phyloP scores from a whole-genome alignment of 2,113 vertebrate genomes.

The Alexandromys fortis region DNA sequence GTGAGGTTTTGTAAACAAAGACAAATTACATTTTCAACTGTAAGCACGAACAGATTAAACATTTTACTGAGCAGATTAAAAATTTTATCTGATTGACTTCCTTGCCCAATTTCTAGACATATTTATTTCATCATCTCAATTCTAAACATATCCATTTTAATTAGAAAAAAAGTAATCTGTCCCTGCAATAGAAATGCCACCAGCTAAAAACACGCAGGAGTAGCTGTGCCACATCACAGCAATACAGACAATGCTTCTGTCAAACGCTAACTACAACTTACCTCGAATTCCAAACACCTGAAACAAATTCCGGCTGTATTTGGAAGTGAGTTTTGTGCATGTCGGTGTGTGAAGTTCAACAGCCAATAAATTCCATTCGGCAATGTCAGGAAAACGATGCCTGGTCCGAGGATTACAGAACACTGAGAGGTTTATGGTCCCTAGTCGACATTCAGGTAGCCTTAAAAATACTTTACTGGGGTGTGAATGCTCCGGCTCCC shows the following conservation, averaged over 20 bases:
- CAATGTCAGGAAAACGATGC: conserved; percentile 62
- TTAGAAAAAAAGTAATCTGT: conserved; percentile 51
- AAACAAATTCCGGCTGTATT: conserved; percentile 76
- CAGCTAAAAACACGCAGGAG: neutral
- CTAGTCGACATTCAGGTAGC: conserved; percentile 72
- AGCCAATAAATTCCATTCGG: conserved; percentile 75
- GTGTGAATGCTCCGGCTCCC: conserved; percentile 68
- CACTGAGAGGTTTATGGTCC: conserved; percentile 68
- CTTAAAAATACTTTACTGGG: conserved; percentile 82
- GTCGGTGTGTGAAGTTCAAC: conserved; percentile 59
- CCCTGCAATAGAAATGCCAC: neutral
- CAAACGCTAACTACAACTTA: conserved; percentile 81
- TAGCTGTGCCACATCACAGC: neutral
- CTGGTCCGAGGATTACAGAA: conserved; percentile 57
- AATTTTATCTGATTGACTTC: neutral
- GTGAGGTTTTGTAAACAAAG: conserved; percentile 35
- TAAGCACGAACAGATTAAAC: neutral
- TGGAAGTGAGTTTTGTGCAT: conserved; percentile 44
- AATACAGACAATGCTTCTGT: neutral
- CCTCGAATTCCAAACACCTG: conserved; percentile 80
- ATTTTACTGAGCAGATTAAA: too few species aligned
- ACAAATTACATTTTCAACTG: conserved; percentile 25
- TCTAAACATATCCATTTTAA: conserved; percentile 35
- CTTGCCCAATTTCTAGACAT: neutral
- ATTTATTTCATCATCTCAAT: conserved; percentile 10